Evolutionary conservation across 2,888 invertebrate species (phyloP).

Genomic region (Dione vanillae): DNA sequence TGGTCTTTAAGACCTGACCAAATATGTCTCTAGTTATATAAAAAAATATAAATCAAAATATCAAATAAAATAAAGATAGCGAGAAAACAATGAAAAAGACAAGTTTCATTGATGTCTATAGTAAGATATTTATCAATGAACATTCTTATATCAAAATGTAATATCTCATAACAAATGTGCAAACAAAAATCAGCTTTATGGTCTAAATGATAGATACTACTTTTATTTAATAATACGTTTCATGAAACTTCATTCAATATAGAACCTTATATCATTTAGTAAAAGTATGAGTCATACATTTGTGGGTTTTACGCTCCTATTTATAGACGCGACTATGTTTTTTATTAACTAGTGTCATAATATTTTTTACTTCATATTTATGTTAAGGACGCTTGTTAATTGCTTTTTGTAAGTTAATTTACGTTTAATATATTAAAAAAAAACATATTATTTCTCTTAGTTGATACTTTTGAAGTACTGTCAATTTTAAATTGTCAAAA

Average conservation of each 20-base stretch:
- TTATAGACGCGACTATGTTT: conserved; percentile 21
- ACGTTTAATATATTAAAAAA: no score
- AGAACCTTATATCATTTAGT: neutral
- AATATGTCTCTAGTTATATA: no score
- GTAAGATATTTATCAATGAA: conserved; percentile 24
- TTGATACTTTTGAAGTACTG: no score
- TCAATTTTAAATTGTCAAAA: no score
- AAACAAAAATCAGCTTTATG: neutral
- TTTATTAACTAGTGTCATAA: neutral
- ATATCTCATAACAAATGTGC: neutral
- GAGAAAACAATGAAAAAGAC: neutral
- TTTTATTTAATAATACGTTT: neutral
- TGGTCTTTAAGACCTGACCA: no score
- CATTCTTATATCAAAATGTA: neutral
- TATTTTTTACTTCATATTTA: neutral
- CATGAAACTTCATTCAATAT: conserved; percentile 9
- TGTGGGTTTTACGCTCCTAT: conserved; percentile 24
- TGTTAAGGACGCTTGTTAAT: neutral
- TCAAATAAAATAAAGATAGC: no score
- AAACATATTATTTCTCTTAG: no score
- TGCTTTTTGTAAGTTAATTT: no score
- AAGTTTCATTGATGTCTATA: neutral
- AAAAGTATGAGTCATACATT: conserved; percentile 20
- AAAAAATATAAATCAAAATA: neutral
- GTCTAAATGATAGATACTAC: neutral